phyloP scores from a whole-genome alignment of 2,113 vertebrate species.

The Odocoileus virginianus region DNA sequence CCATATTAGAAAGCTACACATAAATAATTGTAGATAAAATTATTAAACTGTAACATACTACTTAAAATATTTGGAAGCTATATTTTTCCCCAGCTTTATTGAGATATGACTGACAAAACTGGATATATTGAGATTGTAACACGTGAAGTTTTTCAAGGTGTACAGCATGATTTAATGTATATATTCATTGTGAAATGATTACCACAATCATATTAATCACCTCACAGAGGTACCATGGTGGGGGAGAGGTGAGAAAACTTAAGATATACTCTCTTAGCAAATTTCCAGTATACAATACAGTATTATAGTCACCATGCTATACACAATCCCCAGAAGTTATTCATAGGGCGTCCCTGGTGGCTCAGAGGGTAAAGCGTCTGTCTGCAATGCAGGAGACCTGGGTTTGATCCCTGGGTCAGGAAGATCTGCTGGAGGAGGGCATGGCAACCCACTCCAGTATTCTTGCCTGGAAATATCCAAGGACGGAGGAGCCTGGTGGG shows the following conservation, averaged over 20 bases:
- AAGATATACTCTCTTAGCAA: background rate
- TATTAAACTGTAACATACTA: background rate
- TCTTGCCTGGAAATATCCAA: background rate
- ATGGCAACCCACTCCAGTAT: background rate
- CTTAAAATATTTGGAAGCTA: background rate
- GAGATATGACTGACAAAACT: background rate
- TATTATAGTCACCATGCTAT: background rate
- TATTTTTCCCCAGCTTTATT: background rate
- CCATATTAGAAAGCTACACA: background rate
- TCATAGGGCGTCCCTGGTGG: background rate
- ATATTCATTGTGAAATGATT: background rate
- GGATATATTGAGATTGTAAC: background rate
- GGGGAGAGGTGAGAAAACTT: background rate
- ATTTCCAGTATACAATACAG: background rate
- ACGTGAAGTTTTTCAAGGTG: background rate
- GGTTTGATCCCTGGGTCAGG: background rate
- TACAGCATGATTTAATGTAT: background rate
- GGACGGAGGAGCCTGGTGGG: background rate
- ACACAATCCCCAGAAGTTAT: background rate
- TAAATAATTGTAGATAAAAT: background rate
- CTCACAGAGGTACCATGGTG: background rate
- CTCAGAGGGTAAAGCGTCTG: background rate
- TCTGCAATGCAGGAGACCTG: background rate
- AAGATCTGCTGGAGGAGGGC: rapidly evolving
- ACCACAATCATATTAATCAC: background rate